phyloP scores from a whole-genome alignment of 2,888 invertebrate species.

The Eupithecia dodoneata region DNA sequence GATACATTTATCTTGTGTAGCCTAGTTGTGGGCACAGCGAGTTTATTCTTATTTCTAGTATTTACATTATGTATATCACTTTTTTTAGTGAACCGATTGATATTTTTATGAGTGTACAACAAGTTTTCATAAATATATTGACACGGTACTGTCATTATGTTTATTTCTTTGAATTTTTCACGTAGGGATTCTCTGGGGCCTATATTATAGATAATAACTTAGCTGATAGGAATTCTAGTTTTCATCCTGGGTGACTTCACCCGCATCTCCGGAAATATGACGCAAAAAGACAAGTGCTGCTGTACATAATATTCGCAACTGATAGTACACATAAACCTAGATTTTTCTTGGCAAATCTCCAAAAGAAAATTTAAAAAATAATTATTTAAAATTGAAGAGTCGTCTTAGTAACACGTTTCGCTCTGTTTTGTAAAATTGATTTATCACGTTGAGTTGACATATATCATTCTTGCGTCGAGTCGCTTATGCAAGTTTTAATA shows the following conservation, averaged over 20 bases:
- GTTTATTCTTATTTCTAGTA: no score
- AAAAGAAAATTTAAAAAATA: slow-evolving; percentile 51
- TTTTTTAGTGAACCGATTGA: no score
- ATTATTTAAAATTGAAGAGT: slow-evolving; percentile 52
- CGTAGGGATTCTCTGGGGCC: no score
- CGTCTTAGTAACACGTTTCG: slow-evolving; percentile 42
- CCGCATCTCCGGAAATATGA: slow-evolving; percentile 7
- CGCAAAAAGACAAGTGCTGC: slow-evolving; percentile 22
- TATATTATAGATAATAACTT: no score
- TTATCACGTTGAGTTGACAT: slow-evolving; percentile 43
- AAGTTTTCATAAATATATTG: no score
- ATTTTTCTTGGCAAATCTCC: slow-evolving; percentile 57
- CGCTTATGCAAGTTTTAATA: slow-evolving; percentile 20
- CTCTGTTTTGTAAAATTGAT: slow-evolving; percentile 43
- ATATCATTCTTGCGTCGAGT: slow-evolving; percentile 31
- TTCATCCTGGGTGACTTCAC: background rate
- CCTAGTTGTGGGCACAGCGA: no score
- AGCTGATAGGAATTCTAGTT: background rate
- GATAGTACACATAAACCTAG: slow-evolving; percentile 45
- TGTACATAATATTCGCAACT: slow-evolving; percentile 38
- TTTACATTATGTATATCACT: no score
- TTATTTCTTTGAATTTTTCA: no score
- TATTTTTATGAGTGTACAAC: no score
- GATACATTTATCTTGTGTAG: no score
- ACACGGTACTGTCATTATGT: no score